Conservation (phyloP, 2,888 invertebrate genomes). For the Adineta ricciae region DNA sequence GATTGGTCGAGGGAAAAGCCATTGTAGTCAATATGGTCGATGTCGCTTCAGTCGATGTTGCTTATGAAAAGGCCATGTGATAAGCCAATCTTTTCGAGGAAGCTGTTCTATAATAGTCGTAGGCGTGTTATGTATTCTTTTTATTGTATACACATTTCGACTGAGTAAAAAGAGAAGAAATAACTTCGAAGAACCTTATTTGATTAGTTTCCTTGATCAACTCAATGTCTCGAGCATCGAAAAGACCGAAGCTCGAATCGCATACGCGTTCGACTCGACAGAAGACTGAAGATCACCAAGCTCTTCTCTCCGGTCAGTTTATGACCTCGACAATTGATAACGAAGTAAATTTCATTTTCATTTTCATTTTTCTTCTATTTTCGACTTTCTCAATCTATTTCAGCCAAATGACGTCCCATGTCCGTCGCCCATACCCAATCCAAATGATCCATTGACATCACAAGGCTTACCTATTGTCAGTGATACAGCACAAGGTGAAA, state of each 20-base stretch:
- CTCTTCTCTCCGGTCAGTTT: not conserved
- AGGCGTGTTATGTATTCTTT: not conserved
- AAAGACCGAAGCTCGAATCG: not conserved
- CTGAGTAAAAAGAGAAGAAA: too few species aligned
- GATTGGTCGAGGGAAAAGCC: not conserved
- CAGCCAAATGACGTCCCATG: not conserved
- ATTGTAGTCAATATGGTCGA: not conserved
- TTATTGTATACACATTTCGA: too few species aligned
- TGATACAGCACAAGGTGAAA: constrained; percentile 14
- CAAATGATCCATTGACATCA: not conserved
- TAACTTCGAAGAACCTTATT: not conserved
- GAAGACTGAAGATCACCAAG: not conserved
- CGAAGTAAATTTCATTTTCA: not conserved
- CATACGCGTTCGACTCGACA: too few species aligned
- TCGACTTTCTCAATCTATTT: not conserved
- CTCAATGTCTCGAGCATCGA: not conserved
- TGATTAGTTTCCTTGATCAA: not conserved
- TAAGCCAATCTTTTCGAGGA: not conserved
- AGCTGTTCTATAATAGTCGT: not conserved
- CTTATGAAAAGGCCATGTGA: not conserved
- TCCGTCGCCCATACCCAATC: not conserved
- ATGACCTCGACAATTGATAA: not conserved
- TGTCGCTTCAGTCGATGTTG: not conserved
- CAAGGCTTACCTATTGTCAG: not conserved
- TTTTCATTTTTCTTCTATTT: not conserved